Conservation (phyloP, 1,140 invertebrate genomes). For the Oppia nitens region DNA sequence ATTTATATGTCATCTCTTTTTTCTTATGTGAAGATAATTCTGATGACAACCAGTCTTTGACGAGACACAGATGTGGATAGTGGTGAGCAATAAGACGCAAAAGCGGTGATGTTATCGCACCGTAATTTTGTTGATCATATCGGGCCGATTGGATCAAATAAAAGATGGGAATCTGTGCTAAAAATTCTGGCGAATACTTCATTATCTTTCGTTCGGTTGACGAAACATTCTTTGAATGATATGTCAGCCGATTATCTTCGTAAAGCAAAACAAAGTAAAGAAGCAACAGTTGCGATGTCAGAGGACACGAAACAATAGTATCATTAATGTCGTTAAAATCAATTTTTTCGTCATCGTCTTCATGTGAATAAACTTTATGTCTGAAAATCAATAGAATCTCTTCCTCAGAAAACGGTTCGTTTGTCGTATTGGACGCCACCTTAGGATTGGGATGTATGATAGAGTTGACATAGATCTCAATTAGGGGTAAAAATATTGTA, state of each 20-base stretch:
- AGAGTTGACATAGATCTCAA: constrained; percentile 89
- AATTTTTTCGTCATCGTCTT: neutral
- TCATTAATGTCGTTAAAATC: neutral
- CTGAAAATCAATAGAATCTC: constrained; percentile 69
- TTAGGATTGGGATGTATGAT: constrained; percentile 48
- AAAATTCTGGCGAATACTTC: constrained; percentile 67
- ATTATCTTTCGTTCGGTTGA: constrained; percentile 57
- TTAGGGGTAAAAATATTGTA: constrained; percentile 74
- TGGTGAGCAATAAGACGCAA: constrained; percentile 71
- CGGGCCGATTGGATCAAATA: constrained; percentile 84
- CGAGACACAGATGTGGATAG: constrained; percentile 82
- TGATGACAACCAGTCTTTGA: constrained; percentile 68
- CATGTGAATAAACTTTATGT: constrained; percentile 34
- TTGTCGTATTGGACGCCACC: constrained; percentile 45
- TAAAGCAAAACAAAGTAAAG: constrained; percentile 84
- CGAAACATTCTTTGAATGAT: constrained; percentile 51
- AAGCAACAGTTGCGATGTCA: constrained; percentile 72
- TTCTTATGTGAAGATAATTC: constrained; percentile 19
- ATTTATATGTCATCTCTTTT: constrained; percentile 3
- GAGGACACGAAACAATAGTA: constrained; percentile 28
- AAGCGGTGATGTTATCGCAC: constrained; percentile 65
- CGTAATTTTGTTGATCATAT: constrained; percentile 72
- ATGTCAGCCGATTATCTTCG: constrained; percentile 67
- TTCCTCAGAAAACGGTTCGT: constrained; percentile 75
- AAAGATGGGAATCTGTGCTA: constrained; percentile 69